A percentile compares a stretch with the other conserved stretches of the same genome.
Conservation (phyloP, 2,888 invertebrate species). For the Amphiduros pacificus region DNA sequence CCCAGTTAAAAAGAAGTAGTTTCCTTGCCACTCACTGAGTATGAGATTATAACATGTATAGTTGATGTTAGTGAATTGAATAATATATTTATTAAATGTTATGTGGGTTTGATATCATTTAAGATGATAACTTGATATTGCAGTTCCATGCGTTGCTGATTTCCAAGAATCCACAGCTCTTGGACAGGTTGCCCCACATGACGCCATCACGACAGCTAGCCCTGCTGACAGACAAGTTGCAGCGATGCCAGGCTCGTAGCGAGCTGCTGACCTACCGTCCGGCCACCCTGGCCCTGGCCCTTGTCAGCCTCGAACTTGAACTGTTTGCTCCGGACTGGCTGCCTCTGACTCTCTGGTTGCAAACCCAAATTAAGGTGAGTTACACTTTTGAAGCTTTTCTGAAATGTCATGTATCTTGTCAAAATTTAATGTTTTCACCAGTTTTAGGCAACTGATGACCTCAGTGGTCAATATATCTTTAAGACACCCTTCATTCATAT, state of each 20-base stretch:
- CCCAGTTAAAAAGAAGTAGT: too few relatives aligned
- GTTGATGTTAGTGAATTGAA: too few relatives aligned
- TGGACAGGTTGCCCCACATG: constrained; percentile 45
- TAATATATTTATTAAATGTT: too few relatives aligned
- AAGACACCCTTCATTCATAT: too few relatives aligned
- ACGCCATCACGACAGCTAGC: constrained; percentile 53
- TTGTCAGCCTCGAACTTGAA: constrained; percentile 70
- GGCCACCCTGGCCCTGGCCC: constrained; percentile 76
- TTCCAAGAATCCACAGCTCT: constrained; percentile 51
- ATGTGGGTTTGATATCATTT: too few relatives aligned
- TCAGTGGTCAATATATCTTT: too few relatives aligned
- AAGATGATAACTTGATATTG: too few relatives aligned
- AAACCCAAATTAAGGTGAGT: constrained; percentile 46
- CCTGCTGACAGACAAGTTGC: constrained; percentile 46
- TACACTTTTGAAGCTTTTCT: too few relatives aligned
- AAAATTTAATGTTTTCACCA: background rate
- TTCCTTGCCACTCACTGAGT: too few relatives aligned
- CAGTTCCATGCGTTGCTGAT: constrained; percentile 53
- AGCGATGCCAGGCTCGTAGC: constrained; percentile 63
- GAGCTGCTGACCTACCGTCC: constrained; percentile 74
- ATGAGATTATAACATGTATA: too few relatives aligned
- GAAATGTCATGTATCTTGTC: background rate
- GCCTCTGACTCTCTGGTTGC: constrained; percentile 43
- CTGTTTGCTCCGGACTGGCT: constrained; percentile 49
- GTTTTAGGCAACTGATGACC: too few relatives aligned